Base-by-base conservation (phyloP, 2,888 invertebrate species). In the Branchellion lobata region DNA sequence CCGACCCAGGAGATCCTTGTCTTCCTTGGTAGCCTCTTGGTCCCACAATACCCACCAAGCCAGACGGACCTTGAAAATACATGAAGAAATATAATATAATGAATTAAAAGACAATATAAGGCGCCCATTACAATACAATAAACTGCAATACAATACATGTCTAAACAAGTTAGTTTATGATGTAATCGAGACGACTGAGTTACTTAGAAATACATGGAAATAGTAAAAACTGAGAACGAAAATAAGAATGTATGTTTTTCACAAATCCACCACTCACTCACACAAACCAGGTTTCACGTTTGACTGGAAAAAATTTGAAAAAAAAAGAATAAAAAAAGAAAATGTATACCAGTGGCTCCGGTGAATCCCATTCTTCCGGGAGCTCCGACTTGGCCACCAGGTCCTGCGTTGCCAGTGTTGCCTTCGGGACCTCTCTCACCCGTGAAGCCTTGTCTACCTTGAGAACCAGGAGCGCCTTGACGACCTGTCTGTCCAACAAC, bases 1-100 rank as follows among this genome's bases (percentile, higher is more conserved):
- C 27, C n/a, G 34, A 29, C 14, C 79, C 79, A 21, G 79, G 24
- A 57, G 68, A 65, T 11, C 79, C 79, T 27, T 61, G 40, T 27
- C 61, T 57, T 1, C 80, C 80, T 8, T 34, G 78, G 31, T 27
- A 40, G 31, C 80, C 80, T 24, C 57, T 72, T 33, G 24, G 71
- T 11, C 80, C 80, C n/a, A 71, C 78, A 18, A 65, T 72, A 18
- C 80, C 80, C n/a, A 36, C 47, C 2, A 27, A 51, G 8, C 80
- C 80, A 21, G 65, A 34, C n/a, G 68, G 47, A 18, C 80, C 80
- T 29, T 24, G 18, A 5, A 24, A 57, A 57, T 3, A 57, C 3
- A 57, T 18, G 5, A 8, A 8, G 14, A 40, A 14, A 40, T 40
- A 40, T 8, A 40, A 40, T 57, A 57, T 18, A 57, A 14, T 57